Percentiles rank a stretch among this genome's conserved stretches.
phyloP scores from a whole-genome alignment of 2,113 vertebrate species.

The Acrocephalus kingi region DNA sequence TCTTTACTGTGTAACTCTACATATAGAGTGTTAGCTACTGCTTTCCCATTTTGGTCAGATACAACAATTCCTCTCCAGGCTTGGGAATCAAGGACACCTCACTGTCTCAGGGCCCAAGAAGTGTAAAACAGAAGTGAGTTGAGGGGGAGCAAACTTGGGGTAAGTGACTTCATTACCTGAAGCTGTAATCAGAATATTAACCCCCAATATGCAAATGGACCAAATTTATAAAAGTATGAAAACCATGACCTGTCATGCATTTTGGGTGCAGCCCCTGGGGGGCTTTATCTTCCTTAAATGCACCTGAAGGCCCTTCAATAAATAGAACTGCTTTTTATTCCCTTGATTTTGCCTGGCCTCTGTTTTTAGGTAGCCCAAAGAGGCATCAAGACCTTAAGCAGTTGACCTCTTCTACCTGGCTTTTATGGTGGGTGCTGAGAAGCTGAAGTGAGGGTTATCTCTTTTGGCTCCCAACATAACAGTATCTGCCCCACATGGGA shows the following conservation, averaged over 20 bases:
- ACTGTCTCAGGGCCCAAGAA: neutral
- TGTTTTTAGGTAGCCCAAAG: neutral
- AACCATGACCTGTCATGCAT: neutral
- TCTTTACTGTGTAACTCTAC: neutral
- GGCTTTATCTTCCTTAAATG: rapidly evolving
- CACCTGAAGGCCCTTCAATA: too few species aligned
- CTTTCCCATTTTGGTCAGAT: neutral
- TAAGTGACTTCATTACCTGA: neutral
- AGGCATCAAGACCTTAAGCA: neutral
- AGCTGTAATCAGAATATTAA: neutral
- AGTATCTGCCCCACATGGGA: neutral
- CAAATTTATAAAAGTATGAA: neutral
- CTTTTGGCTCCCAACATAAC: neutral
- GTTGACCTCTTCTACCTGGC: neutral
- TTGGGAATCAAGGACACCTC: neutral
- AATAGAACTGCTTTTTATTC: neutral
- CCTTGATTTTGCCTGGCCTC: too few species aligned
- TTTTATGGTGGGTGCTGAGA: neutral
- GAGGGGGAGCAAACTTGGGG: neutral
- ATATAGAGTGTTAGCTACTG: neutral
- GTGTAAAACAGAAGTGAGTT: neutral
- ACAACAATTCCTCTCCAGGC: neutral
- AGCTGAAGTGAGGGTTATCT: neutral
- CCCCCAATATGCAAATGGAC: neutral
- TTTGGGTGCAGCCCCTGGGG: neutral